These are phyloP conservation scores for Brachypterus glaber DNA, from an alignment of 2,888 invertebrate genomes.

Conservation along the genomic window DNA sequence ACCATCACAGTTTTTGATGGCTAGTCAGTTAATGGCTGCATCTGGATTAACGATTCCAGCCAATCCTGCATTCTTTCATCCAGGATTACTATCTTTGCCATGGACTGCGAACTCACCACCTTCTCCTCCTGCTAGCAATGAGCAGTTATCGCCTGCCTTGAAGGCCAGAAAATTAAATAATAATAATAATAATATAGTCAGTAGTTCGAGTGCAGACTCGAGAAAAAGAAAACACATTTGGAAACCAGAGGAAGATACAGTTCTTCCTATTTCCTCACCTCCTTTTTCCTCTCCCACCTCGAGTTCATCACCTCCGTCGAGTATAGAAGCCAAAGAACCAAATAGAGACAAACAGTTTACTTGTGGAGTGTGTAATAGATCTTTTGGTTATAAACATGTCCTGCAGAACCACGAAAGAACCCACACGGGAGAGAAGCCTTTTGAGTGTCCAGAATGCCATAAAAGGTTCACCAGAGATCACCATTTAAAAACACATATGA, in stretches of 20 bases:
- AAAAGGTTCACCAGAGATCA: constrained; percentile 88
- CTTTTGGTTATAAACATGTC: constrained; percentile 90
- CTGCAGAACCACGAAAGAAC: constrained; percentile 90
- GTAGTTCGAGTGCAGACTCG: constrained; percentile 36
- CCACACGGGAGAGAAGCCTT: constrained; percentile 90
- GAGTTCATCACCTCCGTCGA: constrained; percentile 44
- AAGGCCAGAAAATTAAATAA: constrained; percentile 35
- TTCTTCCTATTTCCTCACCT: constrained; percentile 38
- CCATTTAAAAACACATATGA: constrained; percentile 86
- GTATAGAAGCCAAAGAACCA: constrained; percentile 32
- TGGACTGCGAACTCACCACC: constrained; percentile 44
- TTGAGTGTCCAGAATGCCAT: constrained; percentile 84
- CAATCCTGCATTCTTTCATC: constrained; percentile 53
- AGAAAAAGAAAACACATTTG: constrained; percentile 27
- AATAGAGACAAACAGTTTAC: constrained; percentile 74
- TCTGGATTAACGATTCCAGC: constrained; percentile 49
- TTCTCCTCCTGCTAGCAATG: constrained; percentile 41
- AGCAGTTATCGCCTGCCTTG: constrained; percentile 37
- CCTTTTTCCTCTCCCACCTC: constrained; percentile 48
- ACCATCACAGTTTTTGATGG: constrained; percentile 43
- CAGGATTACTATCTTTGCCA: constrained; percentile 51
- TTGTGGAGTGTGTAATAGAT: constrained; percentile 77
- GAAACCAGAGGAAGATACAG: constrained; percentile 30
- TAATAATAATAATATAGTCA: constrained; percentile 40
- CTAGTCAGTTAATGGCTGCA: constrained; percentile 46